Conservation (phyloP, 2,888 invertebrate genomes). For the Loripinus fragilis region DNA sequence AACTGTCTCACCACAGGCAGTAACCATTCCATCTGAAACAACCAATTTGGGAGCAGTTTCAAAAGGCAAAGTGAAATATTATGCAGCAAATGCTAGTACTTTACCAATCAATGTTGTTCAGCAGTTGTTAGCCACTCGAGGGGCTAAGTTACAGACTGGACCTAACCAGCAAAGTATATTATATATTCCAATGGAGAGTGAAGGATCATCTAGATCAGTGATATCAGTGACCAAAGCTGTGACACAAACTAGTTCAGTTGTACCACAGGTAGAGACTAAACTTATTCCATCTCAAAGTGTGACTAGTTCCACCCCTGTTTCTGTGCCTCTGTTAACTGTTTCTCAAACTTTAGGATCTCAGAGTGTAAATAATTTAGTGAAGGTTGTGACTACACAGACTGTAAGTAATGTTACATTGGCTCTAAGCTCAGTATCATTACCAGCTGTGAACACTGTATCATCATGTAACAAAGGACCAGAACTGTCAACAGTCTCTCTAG, state of each 20-base stretch:
- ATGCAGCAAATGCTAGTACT: constrained; percentile 66
- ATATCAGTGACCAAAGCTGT: constrained; percentile 13
- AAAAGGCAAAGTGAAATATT: constrained; percentile 57
- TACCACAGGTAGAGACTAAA: not conserved
- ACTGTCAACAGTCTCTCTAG: not conserved
- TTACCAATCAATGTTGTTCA: constrained; percentile 73
- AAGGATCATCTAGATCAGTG: constrained; percentile 44
- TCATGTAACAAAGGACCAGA: not conserved
- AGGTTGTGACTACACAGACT: not conserved
- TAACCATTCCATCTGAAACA: not conserved
- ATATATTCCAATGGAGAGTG: constrained; percentile 58
- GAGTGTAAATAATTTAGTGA: not conserved
- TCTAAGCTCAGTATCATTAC: not conserved
- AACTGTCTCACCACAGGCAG: not conserved
- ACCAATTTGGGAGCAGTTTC: not conserved
- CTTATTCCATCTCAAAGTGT: not conserved
- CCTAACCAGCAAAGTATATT: constrained; percentile 59
- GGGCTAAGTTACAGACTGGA: constrained; percentile 67
- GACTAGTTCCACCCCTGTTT: not conserved
- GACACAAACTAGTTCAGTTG: constrained; percentile 33
- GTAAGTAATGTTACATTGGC: not conserved
- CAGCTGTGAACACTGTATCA: not conserved
- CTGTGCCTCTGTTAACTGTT: not conserved
- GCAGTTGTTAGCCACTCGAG: constrained; percentile 74
- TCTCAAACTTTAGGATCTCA: constrained; percentile 11